phyloP scores from a whole-genome alignment of 2,797 vertebrate species.

The Siniperca scherzeri region DNA sequence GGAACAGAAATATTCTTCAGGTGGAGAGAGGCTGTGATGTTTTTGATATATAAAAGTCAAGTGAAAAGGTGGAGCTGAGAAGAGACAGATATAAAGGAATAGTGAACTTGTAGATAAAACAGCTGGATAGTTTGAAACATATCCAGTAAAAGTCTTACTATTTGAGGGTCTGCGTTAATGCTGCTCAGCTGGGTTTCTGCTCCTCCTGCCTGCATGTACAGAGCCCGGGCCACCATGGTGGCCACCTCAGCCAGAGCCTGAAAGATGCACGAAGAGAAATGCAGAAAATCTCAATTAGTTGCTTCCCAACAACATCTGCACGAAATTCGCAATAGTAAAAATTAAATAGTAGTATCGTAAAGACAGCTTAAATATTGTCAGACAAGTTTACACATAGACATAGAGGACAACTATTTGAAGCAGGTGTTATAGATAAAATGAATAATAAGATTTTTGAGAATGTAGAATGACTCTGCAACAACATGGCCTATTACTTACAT shows the following conservation, averaged over 20 bases:
- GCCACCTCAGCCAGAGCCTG: slow-evolving; percentile 92
- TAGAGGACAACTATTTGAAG: neutral
- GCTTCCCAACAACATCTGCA: neutral
- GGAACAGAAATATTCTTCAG: neutral
- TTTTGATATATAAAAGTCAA: neutral
- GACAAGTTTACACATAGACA: neutral
- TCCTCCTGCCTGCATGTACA: slow-evolving; percentile 92
- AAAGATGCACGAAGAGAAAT: neutral
- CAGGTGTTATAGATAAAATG: neutral
- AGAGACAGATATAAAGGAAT: accelerated
- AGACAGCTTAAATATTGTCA: neutral
- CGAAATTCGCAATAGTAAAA: neutral
- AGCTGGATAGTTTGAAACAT: neutral
- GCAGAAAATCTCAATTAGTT: neutral
- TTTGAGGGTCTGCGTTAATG: slow-evolving; percentile 88
- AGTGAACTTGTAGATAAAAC: neutral
- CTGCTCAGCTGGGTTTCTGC: slow-evolving; percentile 28
- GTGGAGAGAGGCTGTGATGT: neutral
- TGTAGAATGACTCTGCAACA: neutral
- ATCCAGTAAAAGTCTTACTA: slow-evolving; percentile 77
- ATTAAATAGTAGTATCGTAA: neutral
- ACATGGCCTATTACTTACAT: neutral
- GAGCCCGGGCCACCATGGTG: slow-evolving; percentile 88
- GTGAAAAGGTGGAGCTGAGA: neutral
- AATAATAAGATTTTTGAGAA: no score